These are phyloP conservation scores for Nanger granti DNA, from an alignment of 2,113 vertebrate species.

Conservation along the genomic window DNA sequence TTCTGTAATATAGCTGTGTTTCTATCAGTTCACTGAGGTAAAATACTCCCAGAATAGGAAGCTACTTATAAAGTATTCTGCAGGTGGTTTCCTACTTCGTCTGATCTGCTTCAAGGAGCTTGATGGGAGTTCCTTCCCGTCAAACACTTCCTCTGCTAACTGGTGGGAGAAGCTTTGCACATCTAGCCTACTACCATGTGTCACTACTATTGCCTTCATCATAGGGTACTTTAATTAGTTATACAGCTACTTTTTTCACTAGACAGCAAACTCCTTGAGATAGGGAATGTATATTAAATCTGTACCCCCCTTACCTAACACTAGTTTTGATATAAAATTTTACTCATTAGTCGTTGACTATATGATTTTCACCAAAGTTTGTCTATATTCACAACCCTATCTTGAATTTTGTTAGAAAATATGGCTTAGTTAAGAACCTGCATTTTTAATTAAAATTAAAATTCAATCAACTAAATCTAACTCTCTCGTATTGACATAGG, in stretches of 20 bases:
- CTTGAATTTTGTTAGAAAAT: neutral
- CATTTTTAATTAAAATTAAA: slow-evolving; percentile 17
- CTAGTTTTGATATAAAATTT: neutral
- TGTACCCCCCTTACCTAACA: neutral
- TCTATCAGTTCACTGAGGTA: neutral
- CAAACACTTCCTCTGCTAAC: neutral
- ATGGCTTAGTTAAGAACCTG: neutral
- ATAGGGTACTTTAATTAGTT: neutral
- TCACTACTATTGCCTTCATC: fast-evolving
- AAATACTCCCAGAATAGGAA: neutral
- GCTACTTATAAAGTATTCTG: neutral
- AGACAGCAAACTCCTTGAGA: neutral
- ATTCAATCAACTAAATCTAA: neutral
- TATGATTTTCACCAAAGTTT: neutral
- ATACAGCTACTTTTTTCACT: neutral
- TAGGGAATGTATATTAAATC: neutral
- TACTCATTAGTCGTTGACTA: neutral
- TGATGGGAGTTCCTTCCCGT: neutral
- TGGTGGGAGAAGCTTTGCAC: neutral
- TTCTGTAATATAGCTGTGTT: neutral
- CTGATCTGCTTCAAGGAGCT: neutral
- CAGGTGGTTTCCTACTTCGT: neutral
- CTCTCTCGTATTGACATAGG: neutral
- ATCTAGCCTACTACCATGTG: no score
- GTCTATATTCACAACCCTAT: neutral